A percentile compares a stretch with the other conserved stretches of the same genome.
Evolutionary conservation across 2,113 vertebrate species (phyloP).

Genomic region (Ophthalmolycus amberensis): DNA sequence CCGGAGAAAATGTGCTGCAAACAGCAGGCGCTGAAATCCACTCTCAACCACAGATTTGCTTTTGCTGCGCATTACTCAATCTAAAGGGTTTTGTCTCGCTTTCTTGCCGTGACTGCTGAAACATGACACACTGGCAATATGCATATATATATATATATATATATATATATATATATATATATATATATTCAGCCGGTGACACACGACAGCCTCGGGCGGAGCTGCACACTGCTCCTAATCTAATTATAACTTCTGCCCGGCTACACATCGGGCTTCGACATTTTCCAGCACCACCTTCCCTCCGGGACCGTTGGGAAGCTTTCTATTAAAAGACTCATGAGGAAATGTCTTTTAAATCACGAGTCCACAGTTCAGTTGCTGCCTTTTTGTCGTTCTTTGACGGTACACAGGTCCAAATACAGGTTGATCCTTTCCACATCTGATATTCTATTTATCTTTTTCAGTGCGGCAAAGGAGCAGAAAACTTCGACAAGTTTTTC

Average conservation of each 20-base stretch:
- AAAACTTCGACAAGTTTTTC: constrained; percentile 99
- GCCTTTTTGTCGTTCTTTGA: neutral
- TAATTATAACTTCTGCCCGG: constrained; percentile 57
- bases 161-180: no score
- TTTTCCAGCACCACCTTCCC: constrained; percentile 40
- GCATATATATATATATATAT: constrained; percentile 17
- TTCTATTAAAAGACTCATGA: constrained; percentile 42
- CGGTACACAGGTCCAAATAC: neutral
- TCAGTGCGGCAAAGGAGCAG: constrained; percentile 96
- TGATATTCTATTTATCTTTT: constrained; percentile 33
- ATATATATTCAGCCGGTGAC: constrained; percentile 29
- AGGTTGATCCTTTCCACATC: neutral
- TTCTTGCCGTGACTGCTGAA: neutral
- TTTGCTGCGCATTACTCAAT: constrained; percentile 12
- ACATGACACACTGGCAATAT: neutral
- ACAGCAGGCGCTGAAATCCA: constrained; percentile 26
- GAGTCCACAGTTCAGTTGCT: neutral
- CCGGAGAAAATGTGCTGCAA: constrained; percentile 13
- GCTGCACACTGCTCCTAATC: constrained; percentile 45
- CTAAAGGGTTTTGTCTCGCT: neutral
- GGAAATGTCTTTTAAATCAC: constrained; percentile 30
- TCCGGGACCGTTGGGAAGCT: constrained; percentile 38
- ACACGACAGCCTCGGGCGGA: constrained; percentile 6
- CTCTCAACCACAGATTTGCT: constrained; percentile 1
- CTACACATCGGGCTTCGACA: constrained; percentile 29